phyloP scores from a whole-genome alignment of 2,888 invertebrate species.

The Osedax fenrisi region DNA sequence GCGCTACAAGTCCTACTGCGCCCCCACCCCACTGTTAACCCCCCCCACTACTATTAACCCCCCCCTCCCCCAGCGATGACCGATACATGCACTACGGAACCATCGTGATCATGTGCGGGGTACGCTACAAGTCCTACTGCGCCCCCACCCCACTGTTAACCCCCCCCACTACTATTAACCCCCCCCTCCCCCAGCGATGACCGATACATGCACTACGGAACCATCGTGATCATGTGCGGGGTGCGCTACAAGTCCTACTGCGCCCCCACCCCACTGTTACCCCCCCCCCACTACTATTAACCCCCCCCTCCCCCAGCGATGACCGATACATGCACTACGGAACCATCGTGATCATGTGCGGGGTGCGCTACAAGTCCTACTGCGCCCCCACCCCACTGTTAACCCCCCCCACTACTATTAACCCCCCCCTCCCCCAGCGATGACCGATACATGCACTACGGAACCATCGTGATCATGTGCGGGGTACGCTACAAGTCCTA shows the following conservation, averaged over 20 bases:
- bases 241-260: conserved; percentile 92
- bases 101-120: conserved; percentile 84
- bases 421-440: too few species aligned
- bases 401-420: too few species aligned
- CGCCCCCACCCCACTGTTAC: too few species aligned
- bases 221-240: conserved; percentile 85
- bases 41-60: too few species aligned
- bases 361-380: conserved; percentile 87
- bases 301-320: too few species aligned
- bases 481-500: conserved; percentile 92
- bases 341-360: conserved; percentile 83
- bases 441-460: conserved; percentile 86
- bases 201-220: conserved; percentile 93
- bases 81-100: conserved; percentile 95
- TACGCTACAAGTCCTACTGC: conserved; percentile 90
- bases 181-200: too few species aligned
- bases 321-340: conserved; percentile 98
- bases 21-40: too few species aligned
- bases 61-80: too few species aligned
- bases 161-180: too few species aligned
- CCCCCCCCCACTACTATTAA: too few species aligned
- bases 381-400: too few species aligned
- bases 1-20: conserved; percentile 91
- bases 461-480: conserved; percentile 82
- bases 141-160: too few species aligned